Conservation (phyloP, 37 sponge, comb jelly and placozoan species). For the Spongilla lacustris region DNA sequence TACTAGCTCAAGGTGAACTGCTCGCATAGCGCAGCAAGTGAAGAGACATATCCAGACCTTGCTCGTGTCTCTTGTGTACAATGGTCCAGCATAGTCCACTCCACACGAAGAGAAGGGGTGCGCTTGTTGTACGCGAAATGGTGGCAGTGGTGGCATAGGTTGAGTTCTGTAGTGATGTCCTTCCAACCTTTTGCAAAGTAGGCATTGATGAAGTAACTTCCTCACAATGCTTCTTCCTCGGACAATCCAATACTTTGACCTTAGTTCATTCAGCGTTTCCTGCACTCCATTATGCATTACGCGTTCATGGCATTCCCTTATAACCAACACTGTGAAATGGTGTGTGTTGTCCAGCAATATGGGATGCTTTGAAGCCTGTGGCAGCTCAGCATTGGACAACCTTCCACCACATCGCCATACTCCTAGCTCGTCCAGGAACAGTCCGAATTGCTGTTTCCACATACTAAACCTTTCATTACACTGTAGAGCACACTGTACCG, state of each 20-base stretch:
- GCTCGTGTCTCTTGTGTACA: neutral
- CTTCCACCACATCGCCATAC: conserved; percentile 43
- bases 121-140: conserved; percentile 9
- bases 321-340: conserved; percentile 24
- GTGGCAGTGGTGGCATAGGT: conserved; percentile 38
- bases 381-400: conserved; percentile 6
- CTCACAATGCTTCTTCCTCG: conserved; percentile 19
- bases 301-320: conserved; percentile 28
- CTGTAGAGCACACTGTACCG: neutral
- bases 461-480: neutral
- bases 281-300: conserved; percentile 30
- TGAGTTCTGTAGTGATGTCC: conserved; percentile 9
- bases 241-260: conserved; percentile 45
- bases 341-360: conserved; percentile 31
- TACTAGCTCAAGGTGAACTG: conserved; percentile 31
- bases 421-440: conserved; percentile 7
- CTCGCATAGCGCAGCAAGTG: conserved; percentile 39
- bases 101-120: conserved; percentile 30
- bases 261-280: conserved; percentile 16
- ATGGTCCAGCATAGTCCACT: conserved; percentile 38
- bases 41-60: conserved; percentile 23
- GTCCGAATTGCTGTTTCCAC: conserved; percentile 7
- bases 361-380: conserved; percentile 20
- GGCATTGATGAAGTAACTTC: conserved; percentile 15
- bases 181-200: conserved; percentile 33